These are phyloP conservation scores for Poecile atricapillus DNA, from an alignment of 2,113 vertebrate species.

Conservation along the genomic window DNA sequence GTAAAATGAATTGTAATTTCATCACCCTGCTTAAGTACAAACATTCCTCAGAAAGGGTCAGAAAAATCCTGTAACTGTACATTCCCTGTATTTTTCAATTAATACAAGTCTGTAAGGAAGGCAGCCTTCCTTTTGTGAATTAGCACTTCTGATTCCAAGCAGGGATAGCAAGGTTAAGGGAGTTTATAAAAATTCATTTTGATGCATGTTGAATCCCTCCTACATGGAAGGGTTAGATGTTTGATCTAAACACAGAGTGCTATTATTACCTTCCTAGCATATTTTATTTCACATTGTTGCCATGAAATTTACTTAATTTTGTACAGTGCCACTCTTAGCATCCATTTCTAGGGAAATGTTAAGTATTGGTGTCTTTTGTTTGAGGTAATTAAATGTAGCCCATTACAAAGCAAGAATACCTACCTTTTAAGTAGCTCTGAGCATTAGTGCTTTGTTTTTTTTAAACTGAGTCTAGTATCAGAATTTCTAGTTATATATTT, in stretches of 20 bases:
- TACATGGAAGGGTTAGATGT: not conserved
- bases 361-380: not conserved
- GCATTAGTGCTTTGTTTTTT: not conserved
- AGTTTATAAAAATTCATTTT: not conserved
- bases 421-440: not conserved
- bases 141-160: not conserved
- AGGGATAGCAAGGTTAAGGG: not conserved
- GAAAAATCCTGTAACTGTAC: not conserved
- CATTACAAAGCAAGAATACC: not conserved
- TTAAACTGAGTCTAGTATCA: not conserved
- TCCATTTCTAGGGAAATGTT: not conserved
- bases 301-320: not conserved
- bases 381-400: not conserved
- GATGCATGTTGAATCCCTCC: not conserved
- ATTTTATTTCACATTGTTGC: not conserved
- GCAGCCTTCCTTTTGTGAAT: not conserved
- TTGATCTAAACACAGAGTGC: not conserved
- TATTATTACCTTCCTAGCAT: not conserved
- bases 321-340: not conserved
- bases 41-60: not conserved
- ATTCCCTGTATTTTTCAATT: not conserved
- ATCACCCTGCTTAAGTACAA: not conserved
- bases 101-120: not conserved
- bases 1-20: conserved; percentile 59
- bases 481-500: not conserved